Conservation (phyloP, 2,888 invertebrate genomes). For the Mythimna loreyi region DNA sequence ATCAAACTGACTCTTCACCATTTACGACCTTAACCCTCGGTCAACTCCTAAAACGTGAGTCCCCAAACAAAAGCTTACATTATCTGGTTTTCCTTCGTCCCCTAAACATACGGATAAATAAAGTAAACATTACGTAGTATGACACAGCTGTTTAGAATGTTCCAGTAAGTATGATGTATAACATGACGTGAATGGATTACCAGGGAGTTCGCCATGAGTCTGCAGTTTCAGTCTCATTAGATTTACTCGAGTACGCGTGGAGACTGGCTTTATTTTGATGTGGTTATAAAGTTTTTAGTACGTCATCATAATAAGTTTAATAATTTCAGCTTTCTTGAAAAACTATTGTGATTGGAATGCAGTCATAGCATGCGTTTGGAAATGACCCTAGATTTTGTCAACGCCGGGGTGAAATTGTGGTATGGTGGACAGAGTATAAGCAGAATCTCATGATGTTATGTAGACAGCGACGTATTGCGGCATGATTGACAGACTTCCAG, state of each 20-base stretch:
- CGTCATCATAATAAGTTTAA: no score
- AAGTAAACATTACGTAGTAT: slow-evolving; percentile 10
- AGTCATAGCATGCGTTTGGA: no score
- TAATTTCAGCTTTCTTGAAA: no score
- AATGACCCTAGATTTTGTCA: no score
- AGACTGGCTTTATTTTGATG: background rate
- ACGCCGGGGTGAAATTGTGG: no score
- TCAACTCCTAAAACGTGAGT: background rate
- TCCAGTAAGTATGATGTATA: slow-evolving; percentile 15
- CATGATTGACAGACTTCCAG: no score
- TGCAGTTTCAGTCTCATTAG: slow-evolving; percentile 17
- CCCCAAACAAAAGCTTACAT: background rate
- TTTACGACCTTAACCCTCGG: background rate
- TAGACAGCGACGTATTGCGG: no score
- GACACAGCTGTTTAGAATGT: slow-evolving; percentile 33
- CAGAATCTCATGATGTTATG: no score
- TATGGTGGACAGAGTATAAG: no score
- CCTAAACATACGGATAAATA: background rate
- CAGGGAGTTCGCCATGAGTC: slow-evolving; percentile 4
- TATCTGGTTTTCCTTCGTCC: background rate
- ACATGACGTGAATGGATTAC: slow-evolving; percentile 13
- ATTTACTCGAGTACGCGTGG: background rate
- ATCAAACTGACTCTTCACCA: background rate
- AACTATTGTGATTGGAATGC: no score
- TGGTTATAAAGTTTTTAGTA: no score